Evolutionary conservation across 2,113 vertebrate genomes (phyloP).

Genomic region (Hystrix cristata): DNA sequence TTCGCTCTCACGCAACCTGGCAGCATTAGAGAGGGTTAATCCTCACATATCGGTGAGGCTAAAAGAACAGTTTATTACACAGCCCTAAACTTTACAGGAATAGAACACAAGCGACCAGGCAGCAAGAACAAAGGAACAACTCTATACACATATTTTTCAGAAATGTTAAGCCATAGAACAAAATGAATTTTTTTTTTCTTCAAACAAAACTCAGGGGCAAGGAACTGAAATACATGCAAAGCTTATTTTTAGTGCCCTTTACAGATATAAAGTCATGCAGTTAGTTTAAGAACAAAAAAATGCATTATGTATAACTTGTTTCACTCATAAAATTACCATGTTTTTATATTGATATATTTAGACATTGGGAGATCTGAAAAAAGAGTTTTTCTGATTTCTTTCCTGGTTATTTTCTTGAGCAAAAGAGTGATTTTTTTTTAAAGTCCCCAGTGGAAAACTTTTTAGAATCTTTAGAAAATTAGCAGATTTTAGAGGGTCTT

Average conservation of each 20-base stretch:
- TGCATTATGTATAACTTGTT: slow-evolving; percentile 84
- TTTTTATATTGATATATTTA: slow-evolving; percentile 86
- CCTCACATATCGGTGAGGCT: not conserved
- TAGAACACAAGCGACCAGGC: slow-evolving; percentile 46
- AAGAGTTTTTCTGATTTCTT: slow-evolving; percentile 79
- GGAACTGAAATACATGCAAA: slow-evolving; percentile 76
- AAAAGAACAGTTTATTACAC: slow-evolving; percentile 47
- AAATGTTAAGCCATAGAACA: slow-evolving; percentile 76
- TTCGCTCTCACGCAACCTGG: not conserved
- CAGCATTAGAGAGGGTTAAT: not conserved
- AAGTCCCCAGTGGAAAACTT: slow-evolving; percentile 67
- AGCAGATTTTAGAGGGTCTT: slow-evolving; percentile 58
- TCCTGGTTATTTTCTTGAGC: slow-evolving; percentile 74
- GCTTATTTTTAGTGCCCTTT: slow-evolving; percentile 85
- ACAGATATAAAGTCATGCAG: slow-evolving; percentile 83
- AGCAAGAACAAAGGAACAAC: slow-evolving; percentile 76
- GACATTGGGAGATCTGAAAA: slow-evolving; percentile 79
- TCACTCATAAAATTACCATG: slow-evolving; percentile 85
- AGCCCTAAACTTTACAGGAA: slow-evolving; percentile 47
- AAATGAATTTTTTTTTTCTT: slow-evolving; percentile 69
- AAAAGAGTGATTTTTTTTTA: slow-evolving; percentile 39
- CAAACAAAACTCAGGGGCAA: slow-evolving; percentile 80
- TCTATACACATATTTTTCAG: slow-evolving; percentile 68
- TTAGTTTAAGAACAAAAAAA: slow-evolving; percentile 81
- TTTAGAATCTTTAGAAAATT: slow-evolving; percentile 66